Evolutionary conservation across 1,140 invertebrate species (phyloP).

Genomic region (Drosophila teissieri): DNA sequence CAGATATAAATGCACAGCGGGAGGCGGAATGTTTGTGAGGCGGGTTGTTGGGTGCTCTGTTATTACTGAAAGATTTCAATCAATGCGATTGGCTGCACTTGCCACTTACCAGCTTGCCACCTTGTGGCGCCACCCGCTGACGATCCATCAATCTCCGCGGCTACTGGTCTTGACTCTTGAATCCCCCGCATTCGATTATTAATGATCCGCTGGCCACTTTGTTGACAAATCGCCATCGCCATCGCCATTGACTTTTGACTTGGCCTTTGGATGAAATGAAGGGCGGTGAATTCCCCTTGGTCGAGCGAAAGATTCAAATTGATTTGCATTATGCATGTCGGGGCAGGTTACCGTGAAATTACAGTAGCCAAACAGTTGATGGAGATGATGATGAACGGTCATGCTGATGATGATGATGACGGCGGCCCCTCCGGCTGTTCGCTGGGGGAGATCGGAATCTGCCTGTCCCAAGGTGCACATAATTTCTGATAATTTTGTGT

Average conservation of each 20-base stretch:
- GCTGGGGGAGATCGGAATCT: slow-evolving; percentile 57
- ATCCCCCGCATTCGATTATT: slow-evolving; percentile 35
- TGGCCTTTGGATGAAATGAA: slow-evolving; percentile 7
- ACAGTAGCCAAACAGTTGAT: slow-evolving; percentile 50
- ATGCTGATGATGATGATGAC: slow-evolving; percentile 30
- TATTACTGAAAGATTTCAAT: slow-evolving; percentile 76
- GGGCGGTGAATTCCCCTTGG: slow-evolving; percentile 2
- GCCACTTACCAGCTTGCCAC: slow-evolving; percentile 54
- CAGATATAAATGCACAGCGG: slow-evolving; percentile 43
- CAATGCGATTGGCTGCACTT: slow-evolving; percentile 60
- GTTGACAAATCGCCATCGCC: slow-evolving; percentile 50
- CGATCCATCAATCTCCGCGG: slow-evolving; percentile 60
- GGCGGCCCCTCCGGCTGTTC: slow-evolving; percentile 35
- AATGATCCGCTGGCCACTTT: slow-evolving; percentile 43
- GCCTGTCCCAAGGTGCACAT: slow-evolving; percentile 69
- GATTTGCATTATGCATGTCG: slow-evolving; percentile 76
- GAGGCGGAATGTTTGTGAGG: slow-evolving; percentile 22
- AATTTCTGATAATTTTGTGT: slow-evolving; percentile 82
- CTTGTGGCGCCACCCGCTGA: slow-evolving; percentile 57
- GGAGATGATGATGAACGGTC: slow-evolving; percentile 29
- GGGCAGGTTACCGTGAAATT: slow-evolving; percentile 78
- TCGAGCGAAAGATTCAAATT: slow-evolving; percentile 48
- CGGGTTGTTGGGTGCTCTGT: slow-evolving; percentile 26
- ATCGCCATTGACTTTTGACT: slow-evolving; percentile 32
- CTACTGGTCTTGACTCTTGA: slow-evolving; percentile 46